Percentiles rank a stretch among this genome's conserved stretches.
Conservation (phyloP, 2,113 vertebrate genomes). For the Bufo bufo region DNA sequence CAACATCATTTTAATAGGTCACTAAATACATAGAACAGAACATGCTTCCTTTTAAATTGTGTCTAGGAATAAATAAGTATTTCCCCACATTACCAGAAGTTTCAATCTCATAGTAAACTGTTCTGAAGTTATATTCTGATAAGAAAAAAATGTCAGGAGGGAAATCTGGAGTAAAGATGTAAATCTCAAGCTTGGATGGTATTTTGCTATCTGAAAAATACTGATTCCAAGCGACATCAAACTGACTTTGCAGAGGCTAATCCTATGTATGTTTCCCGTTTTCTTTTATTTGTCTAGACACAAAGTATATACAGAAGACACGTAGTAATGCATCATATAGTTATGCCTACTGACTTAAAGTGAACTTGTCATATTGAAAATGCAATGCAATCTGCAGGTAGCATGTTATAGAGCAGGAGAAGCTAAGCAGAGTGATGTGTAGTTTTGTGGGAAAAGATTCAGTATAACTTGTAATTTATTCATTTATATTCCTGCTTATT, state of each 20-base stretch:
- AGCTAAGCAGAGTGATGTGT: too few relatives aligned
- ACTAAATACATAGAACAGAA: not conserved
- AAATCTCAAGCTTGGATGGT: constrained; percentile 65
- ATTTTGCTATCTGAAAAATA: constrained; percentile 66
- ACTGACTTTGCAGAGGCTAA: constrained; percentile 31
- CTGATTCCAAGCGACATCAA: constrained; percentile 63
- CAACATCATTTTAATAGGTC: not conserved
- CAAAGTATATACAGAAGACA: not conserved
- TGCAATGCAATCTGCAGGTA: too few relatives aligned
- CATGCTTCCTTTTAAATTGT: not conserved
- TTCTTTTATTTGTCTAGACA: constrained; percentile 6
- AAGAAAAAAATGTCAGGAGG: constrained; percentile 60
- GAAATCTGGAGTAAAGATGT: constrained; percentile 69
- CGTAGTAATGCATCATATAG: not conserved
- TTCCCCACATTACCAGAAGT: constrained; percentile 60
- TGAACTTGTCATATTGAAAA: too few relatives aligned
- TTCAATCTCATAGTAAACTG: constrained; percentile 64
- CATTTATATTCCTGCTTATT: too few relatives aligned
- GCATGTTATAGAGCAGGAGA: too few relatives aligned
- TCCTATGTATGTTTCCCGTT: not conserved
- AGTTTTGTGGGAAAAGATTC: too few relatives aligned
- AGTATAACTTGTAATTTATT: too few relatives aligned
- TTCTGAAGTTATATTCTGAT: constrained; percentile 66
- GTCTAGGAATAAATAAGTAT: constrained; percentile 58
- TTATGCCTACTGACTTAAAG: too few relatives aligned